phyloP scores from a whole-genome alignment of 92 coral and sea anemone species.

The Phymanthus crucifer region DNA sequence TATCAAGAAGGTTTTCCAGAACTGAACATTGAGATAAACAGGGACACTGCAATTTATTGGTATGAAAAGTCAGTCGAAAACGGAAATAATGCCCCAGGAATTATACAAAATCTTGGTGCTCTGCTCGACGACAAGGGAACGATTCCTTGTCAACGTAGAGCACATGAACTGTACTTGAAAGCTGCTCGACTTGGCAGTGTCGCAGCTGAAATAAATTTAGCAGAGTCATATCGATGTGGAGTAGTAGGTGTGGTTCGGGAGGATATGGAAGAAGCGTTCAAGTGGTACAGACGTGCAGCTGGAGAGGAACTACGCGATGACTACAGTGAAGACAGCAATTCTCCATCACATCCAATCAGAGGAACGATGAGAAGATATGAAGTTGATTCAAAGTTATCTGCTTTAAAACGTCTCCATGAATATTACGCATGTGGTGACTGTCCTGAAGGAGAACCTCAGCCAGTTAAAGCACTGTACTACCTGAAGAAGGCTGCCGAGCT shows the following conservation, averaged over 20 bases:
- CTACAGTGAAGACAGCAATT: not conserved
- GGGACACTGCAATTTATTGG: constrained; percentile 71
- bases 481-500: too few species aligned
- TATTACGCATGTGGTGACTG: constrained; percentile 53
- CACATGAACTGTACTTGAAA: constrained; percentile 54
- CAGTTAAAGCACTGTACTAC: constrained; percentile 55
- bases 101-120: constrained; percentile 27
- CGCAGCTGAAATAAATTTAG: constrained; percentile 49
- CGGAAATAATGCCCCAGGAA: constrained; percentile 6
- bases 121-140: constrained; percentile 47
- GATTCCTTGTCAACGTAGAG: constrained; percentile 41
- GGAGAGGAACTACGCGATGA: constrained; percentile 41
- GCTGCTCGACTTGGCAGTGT: constrained; percentile 53
- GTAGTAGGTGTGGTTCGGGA: constrained; percentile 54
- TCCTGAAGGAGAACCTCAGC: constrained; percentile 65
- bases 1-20: constrained; percentile 46
- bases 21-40: constrained; percentile 35
- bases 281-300: constrained; percentile 70
- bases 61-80: constrained; percentile 40
- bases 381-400: not conserved
- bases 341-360: constrained; percentile 5
- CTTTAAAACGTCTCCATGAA: constrained; percentile 33
- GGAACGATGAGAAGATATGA: constrained; percentile 28
- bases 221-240: constrained; percentile 69
- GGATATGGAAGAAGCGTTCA: too few species aligned